These are phyloP conservation scores for Emys orbicularis DNA, from an alignment of 2,797 vertebrate species.

Conservation along the genomic window DNA sequence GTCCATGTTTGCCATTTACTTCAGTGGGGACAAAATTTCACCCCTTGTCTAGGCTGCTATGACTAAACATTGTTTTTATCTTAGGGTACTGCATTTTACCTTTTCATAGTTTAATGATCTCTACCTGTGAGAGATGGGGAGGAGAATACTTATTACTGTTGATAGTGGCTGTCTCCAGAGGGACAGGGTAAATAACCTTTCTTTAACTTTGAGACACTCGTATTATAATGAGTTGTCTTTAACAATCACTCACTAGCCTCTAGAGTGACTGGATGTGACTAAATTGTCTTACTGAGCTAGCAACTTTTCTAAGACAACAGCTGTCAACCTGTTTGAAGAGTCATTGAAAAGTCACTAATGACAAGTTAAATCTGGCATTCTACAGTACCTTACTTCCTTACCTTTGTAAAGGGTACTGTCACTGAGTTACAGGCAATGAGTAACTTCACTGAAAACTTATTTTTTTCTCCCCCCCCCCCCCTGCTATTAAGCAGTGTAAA, in stretches of 20 bases:
- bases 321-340: background rate
- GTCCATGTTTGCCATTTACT: background rate
- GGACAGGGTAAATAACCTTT: background rate
- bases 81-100: background rate
- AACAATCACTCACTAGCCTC: no score
- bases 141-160: background rate
- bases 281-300: background rate
- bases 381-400: background rate
- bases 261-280: no score
- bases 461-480: no score
- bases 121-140: background rate
- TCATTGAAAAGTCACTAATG: background rate
- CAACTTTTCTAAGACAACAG: constrained; percentile 10
- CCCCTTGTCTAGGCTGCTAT: background rate
- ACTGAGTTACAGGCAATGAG: background rate
- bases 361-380: background rate
- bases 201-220: background rate
- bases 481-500: background rate
- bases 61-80: background rate
- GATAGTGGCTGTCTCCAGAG: background rate
- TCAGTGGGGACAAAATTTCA: background rate
- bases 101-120: background rate
- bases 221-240: no score
- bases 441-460: background rate
- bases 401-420: accelerated